Conservation (phyloP, 2,113 vertebrate species). For the zebrafish (Danio rerio) region DNA sequence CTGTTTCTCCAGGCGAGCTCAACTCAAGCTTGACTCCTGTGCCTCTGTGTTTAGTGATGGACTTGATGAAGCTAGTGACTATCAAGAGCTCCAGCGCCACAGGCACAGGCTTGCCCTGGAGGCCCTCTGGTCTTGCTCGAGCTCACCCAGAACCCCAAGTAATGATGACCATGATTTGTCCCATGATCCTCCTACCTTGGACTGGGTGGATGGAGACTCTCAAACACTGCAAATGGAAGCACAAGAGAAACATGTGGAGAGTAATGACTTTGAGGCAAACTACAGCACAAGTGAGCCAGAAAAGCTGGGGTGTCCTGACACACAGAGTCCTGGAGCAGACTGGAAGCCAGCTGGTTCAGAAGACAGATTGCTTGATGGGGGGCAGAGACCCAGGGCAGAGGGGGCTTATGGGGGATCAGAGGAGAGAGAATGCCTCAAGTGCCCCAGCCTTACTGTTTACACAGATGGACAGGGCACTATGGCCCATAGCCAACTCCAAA, state of each 20-base stretch:
- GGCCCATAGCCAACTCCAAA: constrained; percentile 44
- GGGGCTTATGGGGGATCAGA: constrained; percentile 51
- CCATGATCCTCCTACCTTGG: constrained; percentile 17
- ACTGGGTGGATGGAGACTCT: constrained; percentile 7
- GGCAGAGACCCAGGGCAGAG: constrained; percentile 49
- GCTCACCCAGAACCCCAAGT: constrained; percentile 59
- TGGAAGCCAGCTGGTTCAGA: constrained; percentile 51
- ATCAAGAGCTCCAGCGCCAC: constrained; percentile 68
- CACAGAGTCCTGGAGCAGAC: constrained; percentile 39
- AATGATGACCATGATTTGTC: constrained; percentile 26
- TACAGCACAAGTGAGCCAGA: constrained; percentile 40
- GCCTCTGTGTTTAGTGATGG: constrained; percentile 95
- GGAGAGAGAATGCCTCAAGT: constrained; percentile 55
- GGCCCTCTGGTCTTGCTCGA: constrained; percentile 59
- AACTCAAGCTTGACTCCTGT: constrained; percentile 90
- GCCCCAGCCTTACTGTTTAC: constrained; percentile 60
- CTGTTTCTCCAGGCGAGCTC: constrained; percentile 91
- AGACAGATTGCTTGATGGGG: constrained; percentile 37
- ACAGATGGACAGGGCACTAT: constrained; percentile 64
- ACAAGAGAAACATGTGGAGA: constrained; percentile 40
- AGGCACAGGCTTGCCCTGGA: constrained; percentile 72
- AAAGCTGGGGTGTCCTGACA: constrained; percentile 43
- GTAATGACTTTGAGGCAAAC: constrained; percentile 32
- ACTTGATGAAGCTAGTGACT: constrained; percentile 81
- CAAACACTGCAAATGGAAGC: constrained; percentile 14